phyloP scores from a whole-genome alignment of 2,888 invertebrate genomes.

The Oasisia sp. region DNA sequence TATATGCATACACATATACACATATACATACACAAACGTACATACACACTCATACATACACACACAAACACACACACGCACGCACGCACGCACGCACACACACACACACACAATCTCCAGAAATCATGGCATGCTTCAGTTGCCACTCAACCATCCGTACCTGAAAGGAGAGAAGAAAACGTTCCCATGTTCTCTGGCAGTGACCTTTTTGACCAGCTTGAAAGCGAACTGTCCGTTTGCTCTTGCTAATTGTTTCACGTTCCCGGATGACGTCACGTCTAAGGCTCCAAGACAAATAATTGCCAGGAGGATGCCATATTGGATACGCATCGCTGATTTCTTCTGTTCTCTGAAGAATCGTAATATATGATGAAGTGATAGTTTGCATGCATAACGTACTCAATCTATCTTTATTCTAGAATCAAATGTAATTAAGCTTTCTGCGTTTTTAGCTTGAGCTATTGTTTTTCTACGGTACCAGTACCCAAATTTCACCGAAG shows the following conservation, averaged over 20 bases:
- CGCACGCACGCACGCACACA: no score
- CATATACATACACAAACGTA: no score
- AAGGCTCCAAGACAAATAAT: neutral
- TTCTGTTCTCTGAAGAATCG: neutral
- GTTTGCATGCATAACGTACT: no score
- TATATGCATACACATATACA: no score
- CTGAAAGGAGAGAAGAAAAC: constrained; percentile 46
- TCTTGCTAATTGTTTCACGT: neutral
- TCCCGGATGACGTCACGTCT: neutral
- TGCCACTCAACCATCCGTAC: constrained; percentile 42
- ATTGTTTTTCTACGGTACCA: no score
- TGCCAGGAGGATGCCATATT: neutral
- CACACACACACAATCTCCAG: constrained; percentile 13
- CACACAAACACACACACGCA: no score
- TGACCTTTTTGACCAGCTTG: constrained; percentile 61
- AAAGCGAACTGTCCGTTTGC: constrained; percentile 32
- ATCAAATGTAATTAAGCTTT: no score
- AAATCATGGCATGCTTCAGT: constrained; percentile 30
- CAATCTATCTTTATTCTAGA: no score
- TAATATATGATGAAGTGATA: neutral
- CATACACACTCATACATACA: no score
- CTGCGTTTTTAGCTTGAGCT: no score
- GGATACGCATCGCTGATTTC: neutral
- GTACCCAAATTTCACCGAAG: no score
- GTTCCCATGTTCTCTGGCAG: constrained; percentile 60